Evolutionary conservation across 2,797 vertebrate genomes (phyloP).

Genomic region (Thripadectes ignobilis): DNA sequence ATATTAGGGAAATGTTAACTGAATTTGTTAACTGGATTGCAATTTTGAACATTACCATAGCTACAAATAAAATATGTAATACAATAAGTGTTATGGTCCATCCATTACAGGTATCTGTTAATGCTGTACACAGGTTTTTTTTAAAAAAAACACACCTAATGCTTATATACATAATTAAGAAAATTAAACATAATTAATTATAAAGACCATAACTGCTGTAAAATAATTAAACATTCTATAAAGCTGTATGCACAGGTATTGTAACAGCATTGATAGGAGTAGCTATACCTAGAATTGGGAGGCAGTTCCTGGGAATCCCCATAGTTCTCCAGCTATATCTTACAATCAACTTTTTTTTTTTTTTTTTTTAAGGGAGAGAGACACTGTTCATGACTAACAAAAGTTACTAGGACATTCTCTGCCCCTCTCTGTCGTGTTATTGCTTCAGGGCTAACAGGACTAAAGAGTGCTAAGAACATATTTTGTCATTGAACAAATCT

Average conservation of each 20-base stretch:
- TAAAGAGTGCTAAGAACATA: not conserved
- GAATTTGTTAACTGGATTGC: not conserved
- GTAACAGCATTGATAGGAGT: not conserved
- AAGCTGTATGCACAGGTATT: not conserved
- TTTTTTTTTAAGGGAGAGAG: not conserved
- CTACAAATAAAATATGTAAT: not conserved
- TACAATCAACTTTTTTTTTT: not conserved
- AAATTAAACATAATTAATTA: not conserved
- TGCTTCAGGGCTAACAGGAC: constrained; percentile 11
- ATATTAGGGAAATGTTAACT: not conserved
- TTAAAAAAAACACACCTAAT: not conserved
- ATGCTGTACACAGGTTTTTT: not conserved
- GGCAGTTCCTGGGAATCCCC: not conserved
- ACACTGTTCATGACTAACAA: not conserved
- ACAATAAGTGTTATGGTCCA: not conserved
- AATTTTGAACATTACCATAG: not conserved
- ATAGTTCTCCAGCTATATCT: not conserved
- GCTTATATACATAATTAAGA: not conserved
- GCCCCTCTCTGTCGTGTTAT: not conserved
- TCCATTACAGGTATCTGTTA: not conserved
- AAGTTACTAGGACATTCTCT: not conserved
- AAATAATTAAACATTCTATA: not conserved
- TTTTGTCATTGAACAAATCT: constrained; percentile 42
- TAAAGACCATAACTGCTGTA: not conserved
- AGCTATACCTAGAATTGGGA: not conserved